Base-by-base conservation (phyloP, 2,113 vertebrate genomes). In the Suncus etruscus region DNA sequence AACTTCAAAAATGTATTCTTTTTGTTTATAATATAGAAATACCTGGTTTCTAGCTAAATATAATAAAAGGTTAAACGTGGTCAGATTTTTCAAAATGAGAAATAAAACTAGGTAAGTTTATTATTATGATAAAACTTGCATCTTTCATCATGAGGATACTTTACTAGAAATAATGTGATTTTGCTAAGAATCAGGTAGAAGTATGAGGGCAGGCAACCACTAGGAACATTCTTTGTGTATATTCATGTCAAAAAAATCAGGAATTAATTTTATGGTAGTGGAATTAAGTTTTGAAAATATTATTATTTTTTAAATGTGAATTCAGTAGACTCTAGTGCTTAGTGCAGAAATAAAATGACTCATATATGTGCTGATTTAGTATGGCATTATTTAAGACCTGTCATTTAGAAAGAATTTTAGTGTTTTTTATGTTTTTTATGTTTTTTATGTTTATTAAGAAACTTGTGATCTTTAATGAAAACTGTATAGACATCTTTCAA, bases 281-380 rank as follows among this genome's bases (percentile, higher is more conserved):
- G 70, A 9, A 83, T 5, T 75, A 80, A 95, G 47, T 69, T 84
- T 94, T 91, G 69, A 76, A 25, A 58, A 87, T n/a, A 75, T 79
- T 76, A 75, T 81, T 89, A 88, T 73, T 69, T 31, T 74, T 24
- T 77, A 61, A 61, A 61, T 7, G 18, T 61, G 18, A 61, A 61
- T 61, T 15, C 47, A 63, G 8, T 29, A 76, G 74, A 8, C 7
- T 83, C 65, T 48, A 39, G 66, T 84, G 14, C 7, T 65, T 65
- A 32, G 86, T 48, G 1, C 9, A 29, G 3, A 66, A 87, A 18
- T 75, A 73, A 20, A 39, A 51, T 50, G 11, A 86, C 66, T 86
- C 2, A 6, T 79, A 39, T 80, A 14, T 76, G 12, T 8, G n/a
- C 27, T 73, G n/a, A 87, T 7, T 32, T 66, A 29, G 11, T 29